Evolutionary conservation across 2,113 vertebrate genomes (phyloP), one percentile per base, ranked within the genome.

Genomic region (Aphyosemion australe): DNA sequence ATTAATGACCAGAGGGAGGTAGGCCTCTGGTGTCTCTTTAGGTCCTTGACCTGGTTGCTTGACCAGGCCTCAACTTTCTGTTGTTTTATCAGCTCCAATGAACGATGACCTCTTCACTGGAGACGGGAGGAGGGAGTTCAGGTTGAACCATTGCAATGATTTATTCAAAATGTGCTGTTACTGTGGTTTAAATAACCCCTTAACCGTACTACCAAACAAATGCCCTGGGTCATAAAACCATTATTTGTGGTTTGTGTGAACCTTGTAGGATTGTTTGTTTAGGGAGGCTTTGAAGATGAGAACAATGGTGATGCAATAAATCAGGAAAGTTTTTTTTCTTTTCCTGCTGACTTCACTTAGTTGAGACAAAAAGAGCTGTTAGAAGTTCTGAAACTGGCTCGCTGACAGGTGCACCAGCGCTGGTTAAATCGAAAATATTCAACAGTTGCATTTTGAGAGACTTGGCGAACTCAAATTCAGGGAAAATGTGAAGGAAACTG

Each of bases 1-100:
- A 88, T 87, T 90, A 82, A 89, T 82, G 86, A 76, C 70, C 62
- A 61, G 34, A 59, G 58, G 61, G 65, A 59, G 55, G 26, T 2
- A 8, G 69, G 64, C 57, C 76, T 77, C 73, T 76, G 15, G 32
- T 69, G 71, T 51, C 80, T 80, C 78, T 84, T 61, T 26, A 72
- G 80, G 76, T 87, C 80, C 83, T 86, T 88, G 85, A 90, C 87
- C 87, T 41, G 66, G 14, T 31, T 0, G 78, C 76, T 79, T 85
- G 88, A 87, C 83, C 81, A 45, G 56, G 43, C 53, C 56, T 46
- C 12, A 69, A 70, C 56, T 69, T 32, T 81, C 57, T 64, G 74
- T 68, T 88, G 83, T 86, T 88, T 80, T 85, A 78, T 78, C 76
- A 86, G 71, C 70, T 80, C 80, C 69, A 80, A 34, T 78, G 69